Evolutionary conservation across 1,140 invertebrate species (phyloP).

Genomic region (Eriocheir sinensis): DNA sequence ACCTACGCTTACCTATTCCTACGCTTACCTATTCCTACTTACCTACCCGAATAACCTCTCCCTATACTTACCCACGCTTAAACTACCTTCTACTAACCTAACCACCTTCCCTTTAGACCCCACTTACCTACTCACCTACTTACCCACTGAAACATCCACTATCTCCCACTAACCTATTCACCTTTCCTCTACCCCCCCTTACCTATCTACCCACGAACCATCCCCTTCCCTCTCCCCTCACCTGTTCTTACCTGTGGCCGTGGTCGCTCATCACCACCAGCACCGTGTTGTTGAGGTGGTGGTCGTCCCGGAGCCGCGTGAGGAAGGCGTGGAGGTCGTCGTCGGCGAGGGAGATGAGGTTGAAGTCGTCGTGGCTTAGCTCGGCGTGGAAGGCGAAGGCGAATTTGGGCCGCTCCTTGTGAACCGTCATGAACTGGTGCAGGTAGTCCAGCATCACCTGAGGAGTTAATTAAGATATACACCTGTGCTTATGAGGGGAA

Average conservation of each 20-base stretch:
- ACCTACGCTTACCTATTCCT: no score
- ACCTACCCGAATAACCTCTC: no score
- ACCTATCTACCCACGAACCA: neutral
- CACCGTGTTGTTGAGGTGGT: conserved; percentile 89
- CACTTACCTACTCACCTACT: no score
- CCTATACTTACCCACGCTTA: no score
- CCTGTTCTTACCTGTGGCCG: conserved; percentile 87
- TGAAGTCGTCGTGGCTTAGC: conserved; percentile 93
- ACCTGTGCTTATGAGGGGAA: neutral
- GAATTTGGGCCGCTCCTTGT: conserved; percentile 89
- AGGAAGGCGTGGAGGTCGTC: conserved; percentile 86
- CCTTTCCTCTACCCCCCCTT: neutral
- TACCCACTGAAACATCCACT: no score
- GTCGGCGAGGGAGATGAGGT: conserved; percentile 89
- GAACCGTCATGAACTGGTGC: conserved; percentile 85
- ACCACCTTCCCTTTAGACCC: no score
- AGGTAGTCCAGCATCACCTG: conserved; percentile 87
- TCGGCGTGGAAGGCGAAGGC: conserved; percentile 93
- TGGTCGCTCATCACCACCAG: conserved; percentile 94
- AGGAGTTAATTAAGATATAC: neutral
- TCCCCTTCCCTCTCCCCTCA: neutral
- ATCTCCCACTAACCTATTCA: neutral
- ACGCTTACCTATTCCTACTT: no score
- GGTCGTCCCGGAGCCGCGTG: conserved; percentile 84
- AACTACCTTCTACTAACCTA: no score